Percentiles rank a stretch among this genome's conserved stretches.
Evolutionary conservation across 2,888 invertebrate genomes (phyloP).

Genomic region (Andrena haemorrhoa): DNA sequence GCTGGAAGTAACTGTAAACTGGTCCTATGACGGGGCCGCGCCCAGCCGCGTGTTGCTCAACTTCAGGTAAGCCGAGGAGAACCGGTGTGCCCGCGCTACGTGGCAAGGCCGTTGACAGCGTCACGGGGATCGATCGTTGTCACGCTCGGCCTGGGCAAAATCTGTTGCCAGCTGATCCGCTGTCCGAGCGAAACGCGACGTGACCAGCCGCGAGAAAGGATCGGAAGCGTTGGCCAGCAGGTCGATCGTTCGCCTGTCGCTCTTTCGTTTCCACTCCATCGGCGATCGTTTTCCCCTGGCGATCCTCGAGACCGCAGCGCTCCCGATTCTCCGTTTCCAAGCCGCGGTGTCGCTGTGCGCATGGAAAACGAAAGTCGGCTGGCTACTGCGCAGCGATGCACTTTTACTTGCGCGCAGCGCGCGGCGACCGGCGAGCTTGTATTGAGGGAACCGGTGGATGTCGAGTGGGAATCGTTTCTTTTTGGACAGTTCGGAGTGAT

Average conservation of each 20-base stretch:
- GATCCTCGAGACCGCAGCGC: neutral
- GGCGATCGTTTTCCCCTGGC: slow-evolving; percentile 1
- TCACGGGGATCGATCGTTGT: slow-evolving; percentile 65
- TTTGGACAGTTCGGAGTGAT: neutral
- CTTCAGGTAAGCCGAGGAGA: slow-evolving; percentile 68
- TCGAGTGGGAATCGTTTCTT: neutral
- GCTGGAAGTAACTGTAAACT: slow-evolving; percentile 66
- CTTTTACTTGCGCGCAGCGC: slow-evolving; percentile 18
- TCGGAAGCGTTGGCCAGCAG: neutral
- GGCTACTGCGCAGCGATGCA: neutral
- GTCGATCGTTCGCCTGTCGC: slow-evolving; percentile 1
- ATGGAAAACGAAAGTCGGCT: slow-evolving; percentile 25
- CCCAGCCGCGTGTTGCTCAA: slow-evolving; percentile 68
- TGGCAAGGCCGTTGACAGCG: slow-evolving; percentile 70
- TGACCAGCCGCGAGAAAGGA: neutral
- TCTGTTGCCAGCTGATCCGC: slow-evolving; percentile 66
- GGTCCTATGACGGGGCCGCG: slow-evolving; percentile 69
- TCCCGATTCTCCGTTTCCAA: neutral
- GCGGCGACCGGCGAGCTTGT: neutral
- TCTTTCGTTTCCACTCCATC: slow-evolving; percentile 5
- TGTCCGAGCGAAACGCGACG: slow-evolving; percentile 19
- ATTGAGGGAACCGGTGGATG: too few species aligned
- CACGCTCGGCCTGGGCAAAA: slow-evolving; percentile 59
- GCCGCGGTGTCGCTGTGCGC: slow-evolving; percentile 4
- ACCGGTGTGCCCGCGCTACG: slow-evolving; percentile 62